Base-by-base conservation (phyloP, 1,140 invertebrate genomes). In the Grapholita molesta region DNA sequence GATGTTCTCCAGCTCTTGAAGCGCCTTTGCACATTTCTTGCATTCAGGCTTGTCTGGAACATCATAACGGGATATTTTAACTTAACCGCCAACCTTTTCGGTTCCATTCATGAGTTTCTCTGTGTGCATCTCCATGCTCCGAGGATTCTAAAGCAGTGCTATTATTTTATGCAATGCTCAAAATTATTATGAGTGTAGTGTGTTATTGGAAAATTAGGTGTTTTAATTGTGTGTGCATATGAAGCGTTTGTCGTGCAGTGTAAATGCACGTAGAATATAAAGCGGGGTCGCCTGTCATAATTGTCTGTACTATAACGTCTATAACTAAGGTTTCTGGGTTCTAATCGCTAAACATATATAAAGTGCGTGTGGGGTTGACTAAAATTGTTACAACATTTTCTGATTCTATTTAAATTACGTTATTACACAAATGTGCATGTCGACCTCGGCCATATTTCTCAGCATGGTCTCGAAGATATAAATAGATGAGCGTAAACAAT, bases 1-100 rank as follows among this genome's bases (percentile, higher is more conserved):
- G 81, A 98, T 98, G 91, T 98, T 98, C 90, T 99, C 98, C 86
- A 98, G 88, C 92, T 98, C 96, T 92, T 96, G 95, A 55, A 98
- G 93, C 52, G 96, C 97, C 92, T 97, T 97, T 28, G 96, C 95
- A 84, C 97, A 98, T 92, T 97, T 97, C 86, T 97, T 97, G 92
- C 97, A 98, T 87, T 98, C 96, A 69, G 96, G 96, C 90, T 98
- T 98, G 92, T 98, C 97, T 99, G 87, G 65, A 87, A 88, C 68
- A 79, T 28, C 28, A 30, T 28, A 6, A 5, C 11, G 15, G 42
- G 32, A 65, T 38, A 64, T 21, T n/a, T 65, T 3, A 65, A 11
- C 23, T n/a, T 38, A 7, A 65, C 11, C 3, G 23, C 11, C 15
- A 8, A 12, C 24, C 48, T 18, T 12, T 2, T n/a, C 2, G 24